Conservation (phyloP, 2,888 invertebrate genomes). For the Aproaerema taeniolella region DNA sequence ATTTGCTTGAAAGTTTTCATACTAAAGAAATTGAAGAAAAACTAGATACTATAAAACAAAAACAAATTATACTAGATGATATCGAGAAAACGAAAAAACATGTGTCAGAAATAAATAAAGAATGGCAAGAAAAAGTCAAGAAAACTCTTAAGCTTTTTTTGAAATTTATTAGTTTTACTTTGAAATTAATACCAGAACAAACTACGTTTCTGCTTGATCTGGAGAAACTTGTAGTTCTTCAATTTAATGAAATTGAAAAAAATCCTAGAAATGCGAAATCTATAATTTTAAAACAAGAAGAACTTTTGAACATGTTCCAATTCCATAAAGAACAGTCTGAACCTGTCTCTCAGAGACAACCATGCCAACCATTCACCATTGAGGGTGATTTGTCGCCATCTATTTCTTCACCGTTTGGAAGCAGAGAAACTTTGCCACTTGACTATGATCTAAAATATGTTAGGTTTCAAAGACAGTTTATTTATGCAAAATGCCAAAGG, state of each 20-base stretch:
- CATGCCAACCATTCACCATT: conserved; percentile 56
- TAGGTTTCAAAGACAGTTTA: conserved; percentile 46
- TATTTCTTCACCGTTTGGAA: conserved; percentile 42
- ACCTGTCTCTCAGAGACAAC: conserved; percentile 35
- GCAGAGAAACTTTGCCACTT: conserved; percentile 52
- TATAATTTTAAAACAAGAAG: conserved; percentile 42
- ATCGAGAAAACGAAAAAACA: conserved; percentile 36
- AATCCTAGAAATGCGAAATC: conserved; percentile 31
- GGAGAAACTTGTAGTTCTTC: conserved; percentile 60
- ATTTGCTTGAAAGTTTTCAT: conserved; percentile 49
- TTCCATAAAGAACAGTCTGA: conserved; percentile 33
- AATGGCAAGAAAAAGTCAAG: conserved; percentile 58
- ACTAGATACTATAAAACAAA: conserved; percentile 43
- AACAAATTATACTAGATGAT: conserved; percentile 34
- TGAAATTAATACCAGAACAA: conserved; percentile 64
- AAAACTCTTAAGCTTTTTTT: conserved; percentile 58
- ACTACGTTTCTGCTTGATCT: conserved; percentile 57
- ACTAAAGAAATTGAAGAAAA: conserved; percentile 42
- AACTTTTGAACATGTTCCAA: conserved; percentile 34
- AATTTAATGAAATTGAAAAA: conserved; percentile 59
- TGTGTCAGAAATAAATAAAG: conserved; percentile 45
- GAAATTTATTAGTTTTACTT: conserved; percentile 59
- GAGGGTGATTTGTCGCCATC: conserved; percentile 46
- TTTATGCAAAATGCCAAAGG: conserved; percentile 61
- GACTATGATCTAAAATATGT: conserved; percentile 51